phyloP scores from a whole-genome alignment of 2,797 vertebrate genomes.

The Hypotaenidia philippensis region DNA sequence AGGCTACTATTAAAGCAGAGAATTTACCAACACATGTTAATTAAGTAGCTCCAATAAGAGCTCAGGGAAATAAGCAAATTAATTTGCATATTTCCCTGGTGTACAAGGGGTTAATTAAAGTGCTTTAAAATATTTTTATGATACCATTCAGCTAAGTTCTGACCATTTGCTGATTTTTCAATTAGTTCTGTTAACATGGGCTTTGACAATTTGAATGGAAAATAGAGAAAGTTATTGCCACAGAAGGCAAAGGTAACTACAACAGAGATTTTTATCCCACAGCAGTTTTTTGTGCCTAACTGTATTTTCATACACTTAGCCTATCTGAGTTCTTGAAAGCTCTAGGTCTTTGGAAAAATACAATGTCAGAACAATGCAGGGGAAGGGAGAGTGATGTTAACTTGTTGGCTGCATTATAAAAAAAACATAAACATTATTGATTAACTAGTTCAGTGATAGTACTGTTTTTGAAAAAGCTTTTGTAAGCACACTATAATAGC shows the following conservation, averaged over 20 bases:
- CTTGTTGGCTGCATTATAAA: not conserved
- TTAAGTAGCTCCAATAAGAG: not conserved
- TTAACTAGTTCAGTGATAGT: not conserved
- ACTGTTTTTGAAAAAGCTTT: not conserved
- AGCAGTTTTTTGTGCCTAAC: not conserved
- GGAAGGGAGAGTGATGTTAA: accelerated
- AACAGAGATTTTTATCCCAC: not conserved
- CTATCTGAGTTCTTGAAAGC: not conserved
- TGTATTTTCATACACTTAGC: not conserved
- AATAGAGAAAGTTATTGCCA: not conserved
- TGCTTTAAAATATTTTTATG: not conserved
- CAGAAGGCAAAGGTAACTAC: not conserved
- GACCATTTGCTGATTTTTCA: slow-evolving; percentile 12
- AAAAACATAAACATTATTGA: not conserved
- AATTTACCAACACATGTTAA: not conserved
- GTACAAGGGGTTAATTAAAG: slow-evolving; percentile 45
- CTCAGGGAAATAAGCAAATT: slow-evolving; percentile 16
- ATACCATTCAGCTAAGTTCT: not conserved
- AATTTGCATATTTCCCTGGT: slow-evolving; percentile 1
- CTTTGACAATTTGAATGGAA: not conserved
- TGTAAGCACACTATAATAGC: not conserved
- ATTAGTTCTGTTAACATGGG: not conserved
- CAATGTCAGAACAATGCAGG: not conserved
- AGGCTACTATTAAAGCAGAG: not conserved
- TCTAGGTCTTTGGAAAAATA: not conserved